phyloP scores from a whole-genome alignment of 2,797 vertebrate genomes.

The Rhyacichthys aspro region DNA sequence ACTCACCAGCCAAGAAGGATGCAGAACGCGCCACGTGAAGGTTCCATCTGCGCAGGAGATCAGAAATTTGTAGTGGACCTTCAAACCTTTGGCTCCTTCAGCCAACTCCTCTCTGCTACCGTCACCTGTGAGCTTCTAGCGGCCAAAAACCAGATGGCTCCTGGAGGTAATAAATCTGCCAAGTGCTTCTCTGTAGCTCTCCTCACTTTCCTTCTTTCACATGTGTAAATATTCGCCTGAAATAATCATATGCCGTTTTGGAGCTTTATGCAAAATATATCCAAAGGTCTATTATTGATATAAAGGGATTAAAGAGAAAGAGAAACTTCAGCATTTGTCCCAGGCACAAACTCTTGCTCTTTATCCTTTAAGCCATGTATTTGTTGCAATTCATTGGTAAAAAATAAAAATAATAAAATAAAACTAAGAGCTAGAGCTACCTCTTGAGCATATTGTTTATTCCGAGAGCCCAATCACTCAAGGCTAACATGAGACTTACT shows the following conservation, averaged over 20 bases:
- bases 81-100: conserved; percentile 27
- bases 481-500: too few species aligned
- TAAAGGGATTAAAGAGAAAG: conserved; percentile 65
- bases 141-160: conserved; percentile 33
- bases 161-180: conserved; percentile 52
- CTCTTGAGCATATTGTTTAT: too few species aligned
- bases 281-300: conserved; percentile 44
- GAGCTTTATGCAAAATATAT: conserved; percentile 8
- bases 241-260: conserved; percentile 7
- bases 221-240: conserved; percentile 20
- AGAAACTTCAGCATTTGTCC: conserved; percentile 46
- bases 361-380: conserved; percentile 1
- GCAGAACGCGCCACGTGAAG: conserved; percentile 39
- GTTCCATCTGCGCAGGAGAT: conserved; percentile 51
- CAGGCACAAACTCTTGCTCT: conserved; percentile 20
- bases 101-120: conserved; percentile 8
- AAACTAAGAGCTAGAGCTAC: too few species aligned
- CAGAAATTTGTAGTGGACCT: conserved; percentile 40
- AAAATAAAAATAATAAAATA: too few species aligned
- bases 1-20: conserved; percentile 35
- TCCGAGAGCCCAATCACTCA: too few species aligned
- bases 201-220: conserved; percentile 10
- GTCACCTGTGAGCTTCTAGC: conserved; percentile 28
- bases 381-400: too few species aligned
- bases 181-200: conserved; percentile 19